Conservation (phyloP, 2,113 vertebrate genomes). For the Campylomormyrus numenius region DNA sequence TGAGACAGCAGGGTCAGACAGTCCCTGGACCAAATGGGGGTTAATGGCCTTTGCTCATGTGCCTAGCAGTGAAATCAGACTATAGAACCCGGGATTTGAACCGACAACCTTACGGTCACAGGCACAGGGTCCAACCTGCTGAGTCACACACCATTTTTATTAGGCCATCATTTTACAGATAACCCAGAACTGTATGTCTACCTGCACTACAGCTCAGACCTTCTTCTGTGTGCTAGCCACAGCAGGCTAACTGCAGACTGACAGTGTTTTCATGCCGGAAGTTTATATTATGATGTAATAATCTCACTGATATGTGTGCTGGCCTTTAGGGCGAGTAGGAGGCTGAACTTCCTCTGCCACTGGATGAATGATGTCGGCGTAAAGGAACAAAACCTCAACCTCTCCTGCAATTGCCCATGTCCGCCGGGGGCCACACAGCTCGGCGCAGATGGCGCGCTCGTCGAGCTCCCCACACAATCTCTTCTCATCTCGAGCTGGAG, state of each 20-base stretch:
- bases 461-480: not conserved
- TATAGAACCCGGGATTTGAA: not conserved
- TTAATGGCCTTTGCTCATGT: not conserved
- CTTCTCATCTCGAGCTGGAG: not conserved
- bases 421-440: not conserved
- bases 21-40: not conserved
- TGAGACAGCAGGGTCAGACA: not conserved
- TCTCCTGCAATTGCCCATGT: not conserved
- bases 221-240: not conserved
- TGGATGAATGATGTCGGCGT: not conserved
- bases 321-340: not conserved
- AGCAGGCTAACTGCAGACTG: not conserved
- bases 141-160: not conserved
- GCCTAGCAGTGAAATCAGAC: not conserved
- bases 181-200: not conserved
- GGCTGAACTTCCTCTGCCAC: not conserved
- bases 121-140: not conserved
- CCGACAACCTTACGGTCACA: not conserved
- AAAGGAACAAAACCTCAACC: not conserved
- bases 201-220: not conserved
- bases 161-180: not conserved
- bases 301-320: not conserved
- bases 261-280: not conserved
- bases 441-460: not conserved
- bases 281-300: not conserved